Evolutionary conservation across 1,140 invertebrate genomes (phyloP).

Genomic region (Grapholita molesta): DNA sequence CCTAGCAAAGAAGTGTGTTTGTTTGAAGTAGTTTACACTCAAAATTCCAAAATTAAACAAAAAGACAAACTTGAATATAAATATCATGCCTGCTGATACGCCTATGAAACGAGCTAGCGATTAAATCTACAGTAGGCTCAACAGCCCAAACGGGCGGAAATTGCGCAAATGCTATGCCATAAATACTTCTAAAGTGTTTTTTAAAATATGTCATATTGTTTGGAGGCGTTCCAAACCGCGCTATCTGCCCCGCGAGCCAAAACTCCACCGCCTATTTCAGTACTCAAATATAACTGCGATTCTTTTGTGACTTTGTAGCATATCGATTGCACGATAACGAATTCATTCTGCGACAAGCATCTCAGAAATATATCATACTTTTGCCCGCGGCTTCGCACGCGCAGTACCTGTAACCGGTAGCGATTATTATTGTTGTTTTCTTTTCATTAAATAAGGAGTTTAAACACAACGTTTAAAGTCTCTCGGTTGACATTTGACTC

Average conservation of each 20-base stretch:
- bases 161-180: conserved; percentile 1
- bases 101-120: not conserved
- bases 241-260: conserved; percentile 28
- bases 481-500: too few relatives aligned
- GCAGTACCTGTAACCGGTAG: too few relatives aligned
- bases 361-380: not conserved
- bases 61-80: too few relatives aligned
- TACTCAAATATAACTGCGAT: conserved; percentile 23
- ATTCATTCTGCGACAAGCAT: not conserved
- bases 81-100: not conserved
- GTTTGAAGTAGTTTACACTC: too few relatives aligned
- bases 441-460: too few relatives aligned
- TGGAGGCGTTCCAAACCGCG: conserved; percentile 38
- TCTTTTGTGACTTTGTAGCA: not conserved
- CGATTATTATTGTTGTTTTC: too few relatives aligned
- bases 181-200: conserved; percentile 19
- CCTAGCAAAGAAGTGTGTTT: too few relatives aligned
- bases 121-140: not conserved
- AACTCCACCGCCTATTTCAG: conserved; percentile 18
- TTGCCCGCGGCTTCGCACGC: too few relatives aligned
- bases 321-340: not conserved
- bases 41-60: too few relatives aligned
- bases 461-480: too few relatives aligned
- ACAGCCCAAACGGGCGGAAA: not conserved
- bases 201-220: conserved; percentile 36